Base-by-base conservation (phyloP, 2,797 vertebrate genomes). In the Dromococcyx pavoninus region DNA sequence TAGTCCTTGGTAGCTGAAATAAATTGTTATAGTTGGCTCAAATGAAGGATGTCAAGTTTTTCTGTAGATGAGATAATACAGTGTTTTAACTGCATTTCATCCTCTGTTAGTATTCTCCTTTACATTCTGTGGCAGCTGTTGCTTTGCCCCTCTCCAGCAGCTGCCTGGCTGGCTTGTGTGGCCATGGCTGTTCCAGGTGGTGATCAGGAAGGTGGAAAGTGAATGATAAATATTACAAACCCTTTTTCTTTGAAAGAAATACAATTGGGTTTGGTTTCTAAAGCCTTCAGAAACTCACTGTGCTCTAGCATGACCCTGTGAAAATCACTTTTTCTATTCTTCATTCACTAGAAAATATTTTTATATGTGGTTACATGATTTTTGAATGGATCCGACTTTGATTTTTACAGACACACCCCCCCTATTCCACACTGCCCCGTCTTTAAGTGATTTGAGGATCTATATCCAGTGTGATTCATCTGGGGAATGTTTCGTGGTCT, bases 1-100 rank as follows among this genome's bases (percentile, higher is more conserved):
- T 93, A 89, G 95, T 90, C 67, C 43, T 39, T 54, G 70, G 51
- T 86, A 48, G 76, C 17, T 81, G 72, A 76, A 94, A 71, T 70
- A 87, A 83, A 66, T 91, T 80, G 80, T 75, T 65, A 21, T 43
- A 89, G 66, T 92, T 79, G 70, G 81, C 91, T 88, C 41, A 66
- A 61, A 73, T 54, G 73, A 80, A 80, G 60, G 89, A 51, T 78
- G 84, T 37, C 32, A 64, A 17, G 46, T 71, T 89, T 92, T 94
- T 25, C 9, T 67, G 39, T 50, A 44, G 82, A 56, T 89, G 69
- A 75, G 75, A 82, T 90, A 94, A 78, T 30, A 21, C 23, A 7
- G 22, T 57, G 30, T 71, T 65, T 77, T 27, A 39, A 17, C 57
- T 60, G 28, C 60, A 14, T 88, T 91, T 60, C 61, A 37, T 72